phyloP scores from a whole-genome alignment of 2,113 vertebrate species.

The Delphinus delphis region DNA sequence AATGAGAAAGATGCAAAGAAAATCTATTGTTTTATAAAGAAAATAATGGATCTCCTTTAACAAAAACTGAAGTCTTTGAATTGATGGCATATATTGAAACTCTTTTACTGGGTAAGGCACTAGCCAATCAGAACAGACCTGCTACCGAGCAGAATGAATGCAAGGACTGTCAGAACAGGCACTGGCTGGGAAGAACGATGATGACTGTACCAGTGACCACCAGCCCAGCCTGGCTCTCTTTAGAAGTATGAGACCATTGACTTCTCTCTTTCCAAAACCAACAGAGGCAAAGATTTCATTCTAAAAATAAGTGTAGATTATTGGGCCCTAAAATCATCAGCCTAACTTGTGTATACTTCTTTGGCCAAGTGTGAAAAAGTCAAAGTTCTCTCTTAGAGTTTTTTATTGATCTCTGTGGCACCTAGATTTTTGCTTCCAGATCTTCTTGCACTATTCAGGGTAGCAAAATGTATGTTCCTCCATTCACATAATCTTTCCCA shows the following conservation, averaged over 20 bases:
- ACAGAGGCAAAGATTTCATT: background rate
- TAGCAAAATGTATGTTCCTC: background rate
- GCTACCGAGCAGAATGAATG: background rate
- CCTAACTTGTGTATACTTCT: background rate
- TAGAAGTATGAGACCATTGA: background rate
- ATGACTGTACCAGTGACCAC: background rate
- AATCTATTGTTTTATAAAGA: constrained; percentile 4
- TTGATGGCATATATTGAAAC: background rate
- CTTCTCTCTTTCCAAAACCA: background rate
- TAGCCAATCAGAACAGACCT: background rate
- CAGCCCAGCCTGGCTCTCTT: background rate
- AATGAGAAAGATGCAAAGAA: constrained; percentile 12
- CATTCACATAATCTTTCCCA: background rate
- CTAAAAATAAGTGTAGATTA: background rate
- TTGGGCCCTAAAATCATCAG: background rate
- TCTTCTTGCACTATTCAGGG: background rate
- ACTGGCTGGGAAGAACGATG: background rate
- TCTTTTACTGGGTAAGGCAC: background rate
- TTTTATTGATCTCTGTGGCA: background rate
- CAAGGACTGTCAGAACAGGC: background rate
- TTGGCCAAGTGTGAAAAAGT: background rate
- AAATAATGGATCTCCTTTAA: background rate
- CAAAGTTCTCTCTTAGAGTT: background rate
- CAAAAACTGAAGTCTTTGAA: background rate
- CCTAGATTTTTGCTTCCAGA: background rate